Conservation (phyloP, 64 coral and sea anemone genomes). For the Anthopleura sola region DNA sequence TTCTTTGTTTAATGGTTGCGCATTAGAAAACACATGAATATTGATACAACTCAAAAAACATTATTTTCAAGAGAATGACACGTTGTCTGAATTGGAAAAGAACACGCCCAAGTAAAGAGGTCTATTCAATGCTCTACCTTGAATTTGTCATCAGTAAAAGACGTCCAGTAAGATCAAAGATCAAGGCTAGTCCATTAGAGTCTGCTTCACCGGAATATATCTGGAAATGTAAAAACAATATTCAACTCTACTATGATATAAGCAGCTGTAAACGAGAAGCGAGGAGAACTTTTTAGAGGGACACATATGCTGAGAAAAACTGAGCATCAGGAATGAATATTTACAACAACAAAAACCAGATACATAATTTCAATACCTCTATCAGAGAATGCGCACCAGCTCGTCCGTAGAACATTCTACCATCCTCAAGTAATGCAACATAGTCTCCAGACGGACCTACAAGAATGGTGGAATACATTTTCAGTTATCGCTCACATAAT, state of each 20-base stretch:
- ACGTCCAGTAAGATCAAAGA: conserved; percentile 46
- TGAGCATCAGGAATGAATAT: no score
- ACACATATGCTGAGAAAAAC: background rate
- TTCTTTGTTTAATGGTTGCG: no score
- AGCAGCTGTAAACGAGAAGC: background rate
- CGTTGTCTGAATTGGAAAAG: no score
- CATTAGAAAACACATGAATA: no score
- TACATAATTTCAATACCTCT: conserved; percentile 21
- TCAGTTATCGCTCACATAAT: no score
- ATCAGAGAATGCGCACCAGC: conserved; percentile 21
- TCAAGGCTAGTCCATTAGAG: conserved; percentile 10
- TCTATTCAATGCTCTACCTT: conserved; percentile 4
- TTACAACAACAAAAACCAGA: background rate
- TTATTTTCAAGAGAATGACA: no score
- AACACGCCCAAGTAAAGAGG: no score
- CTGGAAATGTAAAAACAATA: background rate
- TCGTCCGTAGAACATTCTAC: conserved; percentile 50
- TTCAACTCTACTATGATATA: no score
- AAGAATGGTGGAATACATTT: background rate
- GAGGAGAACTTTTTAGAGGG: no score
- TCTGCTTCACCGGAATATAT: conserved; percentile 28
- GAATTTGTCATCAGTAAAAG: conserved; percentile 20
- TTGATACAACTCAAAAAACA: no score
- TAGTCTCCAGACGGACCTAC: conserved; percentile 27
- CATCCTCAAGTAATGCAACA: background rate